These are phyloP conservation scores for Promerops cafer DNA, from an alignment of 2,113 vertebrate species.

Conservation along the genomic window DNA sequence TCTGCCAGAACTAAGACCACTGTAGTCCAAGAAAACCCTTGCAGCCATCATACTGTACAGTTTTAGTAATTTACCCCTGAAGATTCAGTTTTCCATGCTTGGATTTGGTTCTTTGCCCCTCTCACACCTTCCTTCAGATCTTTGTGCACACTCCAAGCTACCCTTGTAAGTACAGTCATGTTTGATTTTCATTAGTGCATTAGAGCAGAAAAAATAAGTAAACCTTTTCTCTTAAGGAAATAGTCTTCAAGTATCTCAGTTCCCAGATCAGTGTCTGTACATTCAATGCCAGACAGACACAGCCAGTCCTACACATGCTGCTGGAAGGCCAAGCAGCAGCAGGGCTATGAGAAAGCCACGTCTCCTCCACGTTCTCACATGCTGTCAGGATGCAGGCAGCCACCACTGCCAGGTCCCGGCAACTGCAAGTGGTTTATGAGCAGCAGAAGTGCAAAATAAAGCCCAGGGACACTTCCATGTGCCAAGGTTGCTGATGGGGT, in stretches of 20 bases:
- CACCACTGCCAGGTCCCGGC: neutral
- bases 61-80: neutral
- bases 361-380: neutral
- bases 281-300: neutral
- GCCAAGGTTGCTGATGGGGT: neutral
- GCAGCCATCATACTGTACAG: neutral
- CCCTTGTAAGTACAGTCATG: neutral
- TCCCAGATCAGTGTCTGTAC: neutral
- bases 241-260: neutral
- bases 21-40: neutral
- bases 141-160: neutral
- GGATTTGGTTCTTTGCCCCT: neutral
- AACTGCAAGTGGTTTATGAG: neutral
- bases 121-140: neutral
- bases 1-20: neutral
- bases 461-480: neutral
- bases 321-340: neutral
- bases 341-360: neutral
- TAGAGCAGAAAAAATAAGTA: neutral
- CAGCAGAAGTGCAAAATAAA: neutral
- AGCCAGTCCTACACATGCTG: neutral
- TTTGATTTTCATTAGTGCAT: neutral
- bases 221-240: neutral
- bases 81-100: neutral
- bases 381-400: neutral